These are phyloP conservation scores for Edolisoma coerulescens DNA, from an alignment of 2,113 vertebrate species.

Conservation along the genomic window DNA sequence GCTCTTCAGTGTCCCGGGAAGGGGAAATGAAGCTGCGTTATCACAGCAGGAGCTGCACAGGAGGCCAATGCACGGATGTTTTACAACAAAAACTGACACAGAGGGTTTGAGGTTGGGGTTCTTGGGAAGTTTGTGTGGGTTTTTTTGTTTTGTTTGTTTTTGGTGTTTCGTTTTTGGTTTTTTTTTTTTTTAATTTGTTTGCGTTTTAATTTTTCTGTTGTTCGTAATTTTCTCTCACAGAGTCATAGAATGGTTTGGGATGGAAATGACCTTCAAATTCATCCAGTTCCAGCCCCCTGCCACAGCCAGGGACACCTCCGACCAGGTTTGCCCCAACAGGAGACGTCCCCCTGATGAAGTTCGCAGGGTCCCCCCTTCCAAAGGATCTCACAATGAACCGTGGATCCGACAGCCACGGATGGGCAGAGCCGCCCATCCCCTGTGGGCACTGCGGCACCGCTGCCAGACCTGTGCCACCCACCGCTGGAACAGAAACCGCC, in stretches of 20 bases:
- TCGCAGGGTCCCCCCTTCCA: background rate
- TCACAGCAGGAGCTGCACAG: background rate
- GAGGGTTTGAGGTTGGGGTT: background rate
- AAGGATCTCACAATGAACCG: background rate
- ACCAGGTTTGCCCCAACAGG: background rate
- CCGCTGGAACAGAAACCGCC: background rate
- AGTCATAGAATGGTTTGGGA: background rate
- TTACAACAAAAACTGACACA: background rate
- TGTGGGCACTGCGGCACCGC: background rate
- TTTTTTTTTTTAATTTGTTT: background rate
- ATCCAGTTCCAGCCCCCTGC: background rate
- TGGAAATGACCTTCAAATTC: background rate
- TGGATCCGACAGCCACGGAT: fast-evolving
- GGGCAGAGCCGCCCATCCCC: background rate
- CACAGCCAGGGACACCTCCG: background rate
- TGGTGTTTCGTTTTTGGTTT: too few relatives aligned
- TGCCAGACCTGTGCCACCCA: fast-evolving
- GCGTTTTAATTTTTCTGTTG: background rate
- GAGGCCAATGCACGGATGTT: background rate
- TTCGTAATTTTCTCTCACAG: background rate
- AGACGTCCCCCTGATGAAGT: background rate
- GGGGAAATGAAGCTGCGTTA: background rate
- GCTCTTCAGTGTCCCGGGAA: background rate
- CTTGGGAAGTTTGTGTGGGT: background rate
- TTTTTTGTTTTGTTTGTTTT: background rate